Evolutionary conservation across 2,797 vertebrate species (phyloP), one percentile per base, ranked within the genome.

Genomic region (Nyctibius grandis): DNA sequence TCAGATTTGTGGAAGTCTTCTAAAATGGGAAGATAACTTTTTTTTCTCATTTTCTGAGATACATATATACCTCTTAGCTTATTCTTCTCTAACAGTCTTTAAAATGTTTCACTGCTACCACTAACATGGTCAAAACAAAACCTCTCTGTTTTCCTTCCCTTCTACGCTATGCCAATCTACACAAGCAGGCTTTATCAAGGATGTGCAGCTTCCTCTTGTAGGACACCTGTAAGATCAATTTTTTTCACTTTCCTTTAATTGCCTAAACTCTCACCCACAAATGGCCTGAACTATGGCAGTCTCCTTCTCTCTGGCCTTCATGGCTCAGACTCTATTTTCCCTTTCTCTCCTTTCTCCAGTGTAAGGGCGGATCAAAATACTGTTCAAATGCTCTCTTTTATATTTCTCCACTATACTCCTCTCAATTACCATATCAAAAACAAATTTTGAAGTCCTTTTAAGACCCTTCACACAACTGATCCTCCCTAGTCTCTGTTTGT

Each of bases 181-280:
- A 94, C 54, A 85, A 48, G n/a, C 60, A 77, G 53, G 34, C 10
- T 89, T 79, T 83, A 26, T 88, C 45, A 83, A 80, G 48, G 72
- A 82, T 79, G 26, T 77, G 74, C 56, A 94, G 48, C 53, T 95
- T 96, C 85, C 86, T 93, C 83, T 90, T 76, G 45, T 38, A 92
- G 70, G 48, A 85, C 90, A 93, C 91, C 80, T 95, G 64, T 76
- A 90, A 60, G 83, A 85, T 51, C 20, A 70, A 23, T 16, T 45
- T 63, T 91, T 64, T 78, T 91, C 29, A 17, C 40, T 51, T 94
- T 90, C 34, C 22, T 88, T 82, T 63, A 33, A 54, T 48, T 85
- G 34, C 44, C 64, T 57, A 72, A 88, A 53, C 36, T 63, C 22
- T 86, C 64, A 42, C 29, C 12, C 28, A 64, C n/a, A 45, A 29